Evolutionary conservation across 1,140 invertebrate genomes (phyloP), one percentile per base, ranked within the genome.

Genomic region (Pogonomyrmex californicus): DNA sequence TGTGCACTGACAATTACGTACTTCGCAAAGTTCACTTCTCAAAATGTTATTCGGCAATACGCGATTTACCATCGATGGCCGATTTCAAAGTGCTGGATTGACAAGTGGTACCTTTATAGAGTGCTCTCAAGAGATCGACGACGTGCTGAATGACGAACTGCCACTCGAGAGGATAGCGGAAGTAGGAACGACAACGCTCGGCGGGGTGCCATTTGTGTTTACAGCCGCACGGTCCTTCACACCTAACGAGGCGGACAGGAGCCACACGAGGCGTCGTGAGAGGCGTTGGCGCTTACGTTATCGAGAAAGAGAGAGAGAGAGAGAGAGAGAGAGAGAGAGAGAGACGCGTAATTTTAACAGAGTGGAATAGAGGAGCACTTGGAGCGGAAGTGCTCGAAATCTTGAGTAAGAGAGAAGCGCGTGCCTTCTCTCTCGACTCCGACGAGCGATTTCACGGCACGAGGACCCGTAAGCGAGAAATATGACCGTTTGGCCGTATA

Each of bases 401-500:
- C 49, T 65, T 23, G 56, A 47, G 38, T 44, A 17, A 12, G 54
- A 58, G 56, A 77, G 23, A 33, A 12, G 14, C n/a, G 56, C 70
- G 82, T 83, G 89, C 90, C 91, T 92, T 93, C 90, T 93, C 92
- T 93, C 90, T 92, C 92, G 92, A 94, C 93, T 93, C 76, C 86
- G 60, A 62, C 86, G 65, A 83, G 49, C 49, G 47, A 77, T 87
- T 86, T 49, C 41, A 79, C 63, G 58, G 41, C 66, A n/a, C n/a
- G 36, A 54, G 47, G 36, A 14, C 56, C 10, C 4, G 41, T 33
- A 30, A 65, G 77, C 62, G 71, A 81, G 89, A 92, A 93, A 93
- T 88, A 91, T 94, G 93, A 93, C 93, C 93, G 92, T 93, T 95
- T 94, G 90, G 93, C 90, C 83, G 88, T 93, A 91, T 93, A 94